Evolutionary conservation across 64 coral and sea anemone genomes (phyloP).

Genomic region (Montipora efflorescens): DNA sequence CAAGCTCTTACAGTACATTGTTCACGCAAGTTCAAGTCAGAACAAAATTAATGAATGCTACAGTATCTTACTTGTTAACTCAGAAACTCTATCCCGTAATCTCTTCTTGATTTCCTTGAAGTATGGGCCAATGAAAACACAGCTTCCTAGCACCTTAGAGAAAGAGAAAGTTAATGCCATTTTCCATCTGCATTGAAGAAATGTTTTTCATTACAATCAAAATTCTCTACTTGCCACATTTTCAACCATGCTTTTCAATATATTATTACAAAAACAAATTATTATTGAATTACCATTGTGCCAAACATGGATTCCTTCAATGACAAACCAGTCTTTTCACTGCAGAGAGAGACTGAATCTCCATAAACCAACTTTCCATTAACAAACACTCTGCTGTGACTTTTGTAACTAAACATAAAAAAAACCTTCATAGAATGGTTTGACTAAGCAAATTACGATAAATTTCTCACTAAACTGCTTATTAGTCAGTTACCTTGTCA

Average conservation of each 20-base stretch:
- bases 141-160: constrained; percentile 61
- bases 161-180: not conserved
- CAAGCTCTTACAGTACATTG: no score
- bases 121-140: constrained; percentile 68
- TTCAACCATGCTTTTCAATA: no score
- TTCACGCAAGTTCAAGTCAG: not conserved
- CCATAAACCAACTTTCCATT: constrained; percentile 78
- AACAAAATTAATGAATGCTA: not conserved
- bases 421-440: not conserved
- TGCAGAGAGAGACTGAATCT: constrained; percentile 52
- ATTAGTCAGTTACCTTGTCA: constrained; percentile 63
- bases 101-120: constrained; percentile 61
- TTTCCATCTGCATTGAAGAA: no score
- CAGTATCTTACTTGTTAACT: constrained; percentile 57
- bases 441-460: not conserved
- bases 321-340: not conserved
- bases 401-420: constrained; percentile 47
- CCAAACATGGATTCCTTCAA: constrained; percentile 61
- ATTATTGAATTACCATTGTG: constrained; percentile 39
- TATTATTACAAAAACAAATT: not conserved
- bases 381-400: constrained; percentile 74
- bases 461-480: not conserved
- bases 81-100: constrained; percentile 28
- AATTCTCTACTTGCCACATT: no score
- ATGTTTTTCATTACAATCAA: no score